Evolutionary conservation across 2,797 vertebrate genomes (phyloP).

Genomic region (Buceros bicornis): DNA sequence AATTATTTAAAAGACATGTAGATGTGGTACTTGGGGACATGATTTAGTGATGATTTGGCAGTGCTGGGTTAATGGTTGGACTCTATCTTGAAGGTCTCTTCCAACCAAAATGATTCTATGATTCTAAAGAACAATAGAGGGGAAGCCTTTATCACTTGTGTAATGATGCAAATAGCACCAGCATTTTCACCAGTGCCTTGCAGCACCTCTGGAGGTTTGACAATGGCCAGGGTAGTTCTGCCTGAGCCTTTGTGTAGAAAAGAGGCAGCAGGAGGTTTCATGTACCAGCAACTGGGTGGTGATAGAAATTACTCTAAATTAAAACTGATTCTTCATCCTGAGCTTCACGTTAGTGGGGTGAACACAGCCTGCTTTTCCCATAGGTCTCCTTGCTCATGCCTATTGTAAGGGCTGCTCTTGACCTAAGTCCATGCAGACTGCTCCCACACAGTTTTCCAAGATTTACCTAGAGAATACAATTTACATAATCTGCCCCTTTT

Average conservation of each 20-base stretch:
- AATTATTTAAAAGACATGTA: too few species aligned
- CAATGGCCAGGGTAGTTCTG: neutral
- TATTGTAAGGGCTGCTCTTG: neutral
- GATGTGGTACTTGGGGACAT: too few species aligned
- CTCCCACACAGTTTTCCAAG: neutral
- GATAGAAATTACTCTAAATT: neutral
- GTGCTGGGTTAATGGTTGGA: too few species aligned
- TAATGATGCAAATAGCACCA: neutral
- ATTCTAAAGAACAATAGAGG: neutral
- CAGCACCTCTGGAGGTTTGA: neutral
- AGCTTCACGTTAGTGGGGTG: neutral
- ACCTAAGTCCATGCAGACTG: neutral
- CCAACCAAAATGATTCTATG: too few species aligned
- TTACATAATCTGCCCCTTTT: neutral
- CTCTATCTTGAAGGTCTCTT: too few species aligned
- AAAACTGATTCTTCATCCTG: neutral
- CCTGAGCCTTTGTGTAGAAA: neutral
- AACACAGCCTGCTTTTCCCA: fast-evolving
- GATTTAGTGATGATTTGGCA: too few species aligned
- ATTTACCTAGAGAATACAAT: neutral
- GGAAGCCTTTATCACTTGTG: neutral
- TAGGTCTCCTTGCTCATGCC: neutral
- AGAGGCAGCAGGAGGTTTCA: neutral
- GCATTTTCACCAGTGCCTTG: neutral
- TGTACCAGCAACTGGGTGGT: neutral